These are phyloP conservation scores for Naso thynnoides DNA, from an alignment of 2,797 vertebrate species.

Conservation along the genomic window DNA sequence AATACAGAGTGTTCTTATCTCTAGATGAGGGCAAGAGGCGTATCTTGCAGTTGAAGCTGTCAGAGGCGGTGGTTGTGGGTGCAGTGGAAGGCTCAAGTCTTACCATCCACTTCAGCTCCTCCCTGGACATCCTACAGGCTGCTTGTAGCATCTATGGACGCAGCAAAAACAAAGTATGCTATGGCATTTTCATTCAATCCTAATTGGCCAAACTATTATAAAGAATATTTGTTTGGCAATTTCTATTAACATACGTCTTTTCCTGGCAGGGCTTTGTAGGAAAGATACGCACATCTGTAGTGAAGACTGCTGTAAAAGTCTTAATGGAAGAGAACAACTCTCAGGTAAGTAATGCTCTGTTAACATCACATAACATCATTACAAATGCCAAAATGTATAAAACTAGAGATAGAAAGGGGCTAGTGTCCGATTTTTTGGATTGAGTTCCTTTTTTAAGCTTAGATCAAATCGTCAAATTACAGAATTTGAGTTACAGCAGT, in stretches of 20 bases:
- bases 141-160: constrained; percentile 85
- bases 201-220: neutral
- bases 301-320: constrained; percentile 87
- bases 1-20: constrained; percentile 19
- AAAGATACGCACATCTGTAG: constrained; percentile 86
- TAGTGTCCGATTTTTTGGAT: neutral
- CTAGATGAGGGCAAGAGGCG: constrained; percentile 84
- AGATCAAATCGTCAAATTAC: neutral
- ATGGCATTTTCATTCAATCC: neutral
- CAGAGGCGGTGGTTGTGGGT: constrained; percentile 81
- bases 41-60: constrained; percentile 87
- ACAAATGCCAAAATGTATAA: neutral
- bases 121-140: constrained; percentile 88
- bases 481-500: neutral
- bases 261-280: constrained; percentile 84
- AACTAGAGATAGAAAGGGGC: neutral
- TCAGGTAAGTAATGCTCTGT: constrained; percentile 85
- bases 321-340: constrained; percentile 88
- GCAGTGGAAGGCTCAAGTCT: constrained; percentile 86
- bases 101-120: constrained; percentile 89
- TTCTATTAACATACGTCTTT: constrained; percentile 39
- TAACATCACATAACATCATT: neutral
- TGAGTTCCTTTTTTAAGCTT: neutral
- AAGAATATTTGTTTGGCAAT: neutral
- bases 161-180: constrained; percentile 87